Evolutionary conservation across 1,140 invertebrate species (phyloP).

Genomic region (Atta texana): DNA sequence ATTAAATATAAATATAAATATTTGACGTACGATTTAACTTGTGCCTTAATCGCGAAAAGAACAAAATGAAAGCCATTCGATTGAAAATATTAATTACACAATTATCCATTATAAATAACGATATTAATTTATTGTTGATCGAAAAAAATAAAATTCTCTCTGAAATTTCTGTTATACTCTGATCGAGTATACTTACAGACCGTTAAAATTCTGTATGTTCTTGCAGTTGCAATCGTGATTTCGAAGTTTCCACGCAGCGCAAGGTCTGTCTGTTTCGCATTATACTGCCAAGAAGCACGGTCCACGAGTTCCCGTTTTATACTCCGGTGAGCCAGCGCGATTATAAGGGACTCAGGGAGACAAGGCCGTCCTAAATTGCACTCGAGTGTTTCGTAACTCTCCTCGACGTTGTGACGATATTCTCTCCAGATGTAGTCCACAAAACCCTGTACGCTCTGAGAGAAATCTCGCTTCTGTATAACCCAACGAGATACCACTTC

Average conservation of each 20-base stretch:
- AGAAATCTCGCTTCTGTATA: constrained; percentile 59
- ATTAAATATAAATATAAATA: background rate
- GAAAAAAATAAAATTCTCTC: background rate
- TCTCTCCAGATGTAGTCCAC: constrained; percentile 34
- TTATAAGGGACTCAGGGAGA: constrained; percentile 67
- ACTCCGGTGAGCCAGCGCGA: constrained; percentile 55
- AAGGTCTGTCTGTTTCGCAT: constrained; percentile 54
- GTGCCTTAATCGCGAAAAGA: background rate
- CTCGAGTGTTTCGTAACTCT: constrained; percentile 70
- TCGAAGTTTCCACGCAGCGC: constrained; percentile 39
- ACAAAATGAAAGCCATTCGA: background rate
- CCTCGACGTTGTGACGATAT: constrained; percentile 58
- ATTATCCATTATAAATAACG: background rate
- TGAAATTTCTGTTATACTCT: constrained; percentile 1
- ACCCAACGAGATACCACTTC: constrained; percentile 61
- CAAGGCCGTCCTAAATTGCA: constrained; percentile 68
- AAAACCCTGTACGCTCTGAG: constrained; percentile 23
- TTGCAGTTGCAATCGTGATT: constrained; percentile 39
- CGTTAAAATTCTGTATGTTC: background rate
- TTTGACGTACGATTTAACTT: background rate
- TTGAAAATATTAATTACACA: background rate
- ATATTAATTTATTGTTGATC: background rate
- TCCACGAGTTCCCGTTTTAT: constrained; percentile 63
- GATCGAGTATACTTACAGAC: background rate
- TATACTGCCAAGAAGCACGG: constrained; percentile 44